phyloP scores from a whole-genome alignment of 1,140 invertebrate species.

The Leptinotarsa lineolata region DNA sequence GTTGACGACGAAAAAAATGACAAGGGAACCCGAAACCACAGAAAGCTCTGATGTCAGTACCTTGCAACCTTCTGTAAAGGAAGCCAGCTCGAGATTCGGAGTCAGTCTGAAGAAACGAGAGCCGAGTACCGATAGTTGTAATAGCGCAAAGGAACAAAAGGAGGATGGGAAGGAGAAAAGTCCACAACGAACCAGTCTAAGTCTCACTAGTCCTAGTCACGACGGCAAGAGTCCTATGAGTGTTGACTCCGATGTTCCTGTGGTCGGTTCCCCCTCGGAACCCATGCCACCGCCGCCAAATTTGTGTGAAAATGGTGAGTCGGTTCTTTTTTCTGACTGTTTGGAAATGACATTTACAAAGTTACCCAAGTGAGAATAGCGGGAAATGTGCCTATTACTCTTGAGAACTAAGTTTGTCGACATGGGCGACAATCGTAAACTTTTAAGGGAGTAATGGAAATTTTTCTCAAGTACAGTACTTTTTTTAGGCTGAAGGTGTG shows the following conservation, averaged over 20 bases:
- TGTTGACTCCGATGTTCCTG: slow-evolving; percentile 53
- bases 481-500: no score
- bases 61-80: slow-evolving; percentile 65
- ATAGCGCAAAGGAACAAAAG: slow-evolving; percentile 52
- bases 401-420: no score
- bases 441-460: no score
- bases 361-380: no score
- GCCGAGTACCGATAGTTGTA: slow-evolving; percentile 65
- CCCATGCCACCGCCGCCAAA: background rate
- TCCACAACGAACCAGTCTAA: slow-evolving; percentile 52
- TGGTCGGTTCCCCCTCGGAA: slow-evolving; percentile 49
- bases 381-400: no score
- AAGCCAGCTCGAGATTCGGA: slow-evolving; percentile 71
- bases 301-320: slow-evolving; percentile 1
- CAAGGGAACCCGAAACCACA: slow-evolving; percentile 40
- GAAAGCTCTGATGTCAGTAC: slow-evolving; percentile 39
- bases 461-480: no score
- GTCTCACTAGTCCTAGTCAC: slow-evolving; percentile 55
- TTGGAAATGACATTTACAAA: no score
- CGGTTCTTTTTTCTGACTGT: background rate
- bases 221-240: slow-evolving; percentile 56
- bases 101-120: slow-evolving; percentile 72
- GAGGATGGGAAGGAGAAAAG: slow-evolving; percentile 47
- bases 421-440: no score
- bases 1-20: slow-evolving; percentile 47